Base-by-base conservation (phyloP, 1,140 invertebrate species). In the Heliconius himera region DNA sequence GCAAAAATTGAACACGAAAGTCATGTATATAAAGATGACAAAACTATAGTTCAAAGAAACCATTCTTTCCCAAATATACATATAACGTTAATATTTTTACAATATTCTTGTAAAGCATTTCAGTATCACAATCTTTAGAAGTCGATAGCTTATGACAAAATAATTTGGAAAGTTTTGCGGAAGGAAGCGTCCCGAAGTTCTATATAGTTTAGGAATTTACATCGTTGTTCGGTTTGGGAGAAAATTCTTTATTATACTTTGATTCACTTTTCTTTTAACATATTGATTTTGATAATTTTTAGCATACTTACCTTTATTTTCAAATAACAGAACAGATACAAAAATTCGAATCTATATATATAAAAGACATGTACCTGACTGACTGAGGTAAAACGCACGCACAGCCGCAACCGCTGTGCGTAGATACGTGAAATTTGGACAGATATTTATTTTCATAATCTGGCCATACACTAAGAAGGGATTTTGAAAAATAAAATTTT, bases 91-190 rank as follows among this genome's bases (percentile, higher is more conserved):
- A 66, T 11, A 66, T 66, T 66, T 29, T 66, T 66, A 66, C 60
- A 29, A 66, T 16, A 29, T 66, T 66, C 60, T 66, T 6, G 22
- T 26, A 29, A 66, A 66, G 60, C 29, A 66, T 66, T 66, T 11
- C 26, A 66, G 22, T 13, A 13, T 29, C 60, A 51, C 60, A 70
- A 41, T 76, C 41, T 77, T 72, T 51, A 22, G 54, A 51, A 72
- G 41, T 70, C 20, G 56, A 76, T 54, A 29, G 70, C 70, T 77
- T 41, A 71, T 72, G 76, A 72, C 76, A 77, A 77, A 77, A 66
- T 72, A 54, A 49, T 77, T 77, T 38, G 22, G 13, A 26, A 66
- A 29, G 3, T 46, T 66, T 66, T 29, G 26, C 26, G 11, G 13
- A 66, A 26, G 3, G 22, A 36, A 33, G 60, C 60, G 60, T 22